Base-by-base conservation (phyloP, 1,140 invertebrate genomes). In the Monomorium pharaonis region DNA sequence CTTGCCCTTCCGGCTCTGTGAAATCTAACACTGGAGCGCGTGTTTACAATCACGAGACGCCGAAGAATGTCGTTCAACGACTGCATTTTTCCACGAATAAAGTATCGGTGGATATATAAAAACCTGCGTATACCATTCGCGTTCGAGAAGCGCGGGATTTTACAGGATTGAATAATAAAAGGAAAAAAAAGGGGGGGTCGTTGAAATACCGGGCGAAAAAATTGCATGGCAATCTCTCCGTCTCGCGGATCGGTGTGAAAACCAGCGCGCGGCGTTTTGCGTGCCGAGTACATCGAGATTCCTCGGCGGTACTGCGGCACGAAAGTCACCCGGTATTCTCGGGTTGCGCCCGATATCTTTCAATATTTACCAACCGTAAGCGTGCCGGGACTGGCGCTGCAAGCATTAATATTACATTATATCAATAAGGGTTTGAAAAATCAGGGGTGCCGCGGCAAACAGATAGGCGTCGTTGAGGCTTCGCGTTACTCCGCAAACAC, bases 381-480 rank as follows among this genome's bases (percentile, higher is more conserved):
- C 94, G 94, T 95, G 94, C 93, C 92, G 85, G 86, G 90, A 87
- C 89, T 87, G 84, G 87, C 92, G 92, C 93, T 93, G 91, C 92
- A 75, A 93, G 94, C 94, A 95, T 95, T 95, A 95, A 95, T 95
- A 95, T 94, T 95, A 93, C 93, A 95, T 94, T 92, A 95, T 94
- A 94, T 94, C 94, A 93, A 92, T 93, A 94, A 92, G 88, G 91
- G 90, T 91, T 94, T 94, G 94, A 94, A 95, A 95, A 94, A 94
- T 94, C 92, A 91, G 92, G 89, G 92, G 89, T 90, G 91, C 70
- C 74, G 84, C 44, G 67, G 89, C 86, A 90, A 90, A 92, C 88
- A 81, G 86, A 86, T 86, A 85, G 87, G 62, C 58, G 84, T 75
- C 90, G 90, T 94, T 89, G 91, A 93, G 94, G 92, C 92, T 93